Evolutionary conservation across 2,888 invertebrate genomes (phyloP), one percentile per base, ranked within the genome.

Genomic region (Sylvicola fuscatus): DNA sequence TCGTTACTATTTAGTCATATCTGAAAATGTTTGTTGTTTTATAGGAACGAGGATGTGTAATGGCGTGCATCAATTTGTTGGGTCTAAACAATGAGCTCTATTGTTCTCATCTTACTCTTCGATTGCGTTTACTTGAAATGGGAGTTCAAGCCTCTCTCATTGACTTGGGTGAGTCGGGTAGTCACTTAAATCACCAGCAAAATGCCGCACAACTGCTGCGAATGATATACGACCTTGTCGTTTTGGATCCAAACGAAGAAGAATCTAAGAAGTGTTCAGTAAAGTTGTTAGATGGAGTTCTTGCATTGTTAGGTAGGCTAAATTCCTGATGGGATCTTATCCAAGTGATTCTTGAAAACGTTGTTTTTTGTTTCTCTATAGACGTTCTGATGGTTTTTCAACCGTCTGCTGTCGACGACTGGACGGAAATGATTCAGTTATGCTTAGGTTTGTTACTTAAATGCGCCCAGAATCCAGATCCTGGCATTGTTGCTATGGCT

Each of bases 401-500:
- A 43, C 61, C 63, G 32, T 59, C 55, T 14, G 54, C 58, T 3
- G 54, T 52, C 0, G 62, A 63, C 38, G 62, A 64, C 41, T 67
- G 65, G 65, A 56, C 61, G 4, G 69, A 69, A 47, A 66, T 70
- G 65, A 65, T 64, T 15, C 62, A 65, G 12, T 48, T 68, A 14
- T 58, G 60, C 36, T 47, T 62, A 40, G 62, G 62, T 2, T 49
- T 64, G 13, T 41, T 64, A 21, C 46, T 64, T 2, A 60, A 60
- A 40, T 64, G 63, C 42, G 60, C 62, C 1, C 56, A 58, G 42
- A 56, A 58, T 44, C 56, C 56, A 1, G 58, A 62, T 47, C 53
- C 61, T 2, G 60, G 68, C 43, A 54, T 70, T 37, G 69, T 68
- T 44, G 67, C 69, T 29, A 64, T 67, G 52, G 70, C 70, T 1